phyloP scores from a whole-genome alignment of 2,797 vertebrate species.

The Phylloscopus collybita region DNA sequence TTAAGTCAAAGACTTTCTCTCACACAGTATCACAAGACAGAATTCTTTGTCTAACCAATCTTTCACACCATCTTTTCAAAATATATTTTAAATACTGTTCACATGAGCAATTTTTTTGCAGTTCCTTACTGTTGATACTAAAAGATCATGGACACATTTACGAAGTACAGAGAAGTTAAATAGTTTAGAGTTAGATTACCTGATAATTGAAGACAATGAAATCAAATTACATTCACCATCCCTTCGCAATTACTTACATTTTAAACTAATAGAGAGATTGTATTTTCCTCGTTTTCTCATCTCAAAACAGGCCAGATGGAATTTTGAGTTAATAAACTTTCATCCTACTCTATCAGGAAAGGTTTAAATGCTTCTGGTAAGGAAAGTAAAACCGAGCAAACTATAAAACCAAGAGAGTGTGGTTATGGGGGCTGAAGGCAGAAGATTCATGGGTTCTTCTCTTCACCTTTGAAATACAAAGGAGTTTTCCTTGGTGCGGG shows the following conservation, averaged over 20 bases:
- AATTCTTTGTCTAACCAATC: not conserved
- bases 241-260: not conserved
- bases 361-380: not conserved
- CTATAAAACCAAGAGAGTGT: not conserved
- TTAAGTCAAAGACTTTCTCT: not conserved
- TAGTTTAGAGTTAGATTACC: not conserved
- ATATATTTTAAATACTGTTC: not conserved
- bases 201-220: not conserved
- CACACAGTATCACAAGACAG: not conserved
- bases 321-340: not conserved
- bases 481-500: not conserved
- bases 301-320: not conserved
- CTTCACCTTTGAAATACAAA: not conserved
- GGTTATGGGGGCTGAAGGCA: not conserved
- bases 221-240: not conserved
- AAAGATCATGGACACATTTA: not conserved
- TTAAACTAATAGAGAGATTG: not conserved
- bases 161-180: rapidly evolving
- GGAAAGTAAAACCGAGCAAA: not conserved
- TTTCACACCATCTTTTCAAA: not conserved
- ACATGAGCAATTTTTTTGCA: not conserved
- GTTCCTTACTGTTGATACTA: not conserved
- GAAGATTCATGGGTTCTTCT: not conserved
- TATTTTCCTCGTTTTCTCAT: not conserved
- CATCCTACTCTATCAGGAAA: not conserved